Base-by-base conservation (phyloP, 2,888 invertebrate species). In the Rhopalosiphum nymphaeae region DNA sequence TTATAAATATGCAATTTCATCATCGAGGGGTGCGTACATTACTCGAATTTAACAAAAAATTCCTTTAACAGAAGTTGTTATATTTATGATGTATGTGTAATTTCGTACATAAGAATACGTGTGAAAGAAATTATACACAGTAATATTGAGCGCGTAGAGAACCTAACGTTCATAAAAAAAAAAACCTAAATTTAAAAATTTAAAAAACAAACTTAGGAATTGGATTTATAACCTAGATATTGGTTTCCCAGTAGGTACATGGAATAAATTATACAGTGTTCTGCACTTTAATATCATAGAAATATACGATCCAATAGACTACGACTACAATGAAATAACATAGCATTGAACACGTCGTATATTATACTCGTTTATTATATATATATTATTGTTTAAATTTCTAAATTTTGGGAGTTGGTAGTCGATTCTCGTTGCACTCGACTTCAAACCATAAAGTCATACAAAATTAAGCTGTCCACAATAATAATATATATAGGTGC, bases 1-100 rank as follows among this genome's bases (percentile, higher is more conserved):
- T 67, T 42, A 87, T 92, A 92, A 86, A 49, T 61, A 61, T 49
- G 86, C 92, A 86, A 57, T 57, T 86, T 44, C 36, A 86, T n/a
- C 92, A 86, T 29, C 44, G 92, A 92, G 56, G 61, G 78, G 91
- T 26, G 36, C 44, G 86, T 36, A 61, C 92, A 44, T 46, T 57
- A 86, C n/a, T 91, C 25, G 56, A 85, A 46, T 57, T 86, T 42
- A 86, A 86, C 84, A 11, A 57, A 61, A 90, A 90, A 90, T 78
- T 46, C 67, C 9, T 67, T 46, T 67, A 25, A 46, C 49, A n/a
- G 29, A 21, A 9, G 36, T 36, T 78, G 78, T 67, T 67, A 46
- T 29, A 25, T 36, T 46, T 49, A 78, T 78, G 21, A 2, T 78
- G 36, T 21, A 21, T 36, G 26, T 29, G 44, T 44, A 46, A 86